Evolutionary conservation across 2,113 vertebrate genomes (phyloP), one percentile per base, ranked within the genome.

Genomic region (Bambusicola thoracicus): DNA sequence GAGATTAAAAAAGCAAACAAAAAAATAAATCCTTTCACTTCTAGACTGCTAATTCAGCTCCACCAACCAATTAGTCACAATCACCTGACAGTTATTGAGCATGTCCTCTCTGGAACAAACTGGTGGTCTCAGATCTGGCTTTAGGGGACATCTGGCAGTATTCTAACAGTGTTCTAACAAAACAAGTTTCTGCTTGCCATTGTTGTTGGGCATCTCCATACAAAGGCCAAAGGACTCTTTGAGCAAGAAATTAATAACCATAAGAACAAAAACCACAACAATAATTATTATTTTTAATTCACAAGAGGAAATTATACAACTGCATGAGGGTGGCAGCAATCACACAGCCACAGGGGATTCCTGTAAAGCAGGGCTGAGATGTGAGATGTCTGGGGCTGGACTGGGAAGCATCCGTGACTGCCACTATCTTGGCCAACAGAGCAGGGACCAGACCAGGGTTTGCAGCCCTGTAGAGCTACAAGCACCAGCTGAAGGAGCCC

Each of bases 1-100:
- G 41, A 73, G 80, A 90, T 91, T 88, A 75, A 91, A 91, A 93
- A 93, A 85, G 51, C 46, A 85, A 91, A 85, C 29, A 89, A 72
- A 48, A 61, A 67, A 79, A 61, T 6, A 90, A 86, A 70, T 73
- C 82, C 62, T 94, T 93, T 96, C 61, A 75, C 76, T 95, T 93
- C 66, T 81, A 84, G 80, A 75, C 69, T n/a, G 78, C 63, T 87
- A 79, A 70, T 30, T 41, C 78, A 61, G 90, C 55, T 85, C 21
- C 46, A 75, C 32, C 29, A 88, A 69, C 10, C 36, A 88, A 40
- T 90, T 90, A 93, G 30, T 93, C 68, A 72, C 12, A 16, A 73
- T 70, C 65, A 92, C 81, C 85, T 95, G 89, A 94, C 41, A 83
- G 75, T 67, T 74, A 17, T 34, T 78, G 85, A 88, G 62, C 56